Evolutionary conservation across 2,888 invertebrate species (phyloP), one percentile per base, ranked within the genome.

Genomic region (Artemia sinica): DNA sequence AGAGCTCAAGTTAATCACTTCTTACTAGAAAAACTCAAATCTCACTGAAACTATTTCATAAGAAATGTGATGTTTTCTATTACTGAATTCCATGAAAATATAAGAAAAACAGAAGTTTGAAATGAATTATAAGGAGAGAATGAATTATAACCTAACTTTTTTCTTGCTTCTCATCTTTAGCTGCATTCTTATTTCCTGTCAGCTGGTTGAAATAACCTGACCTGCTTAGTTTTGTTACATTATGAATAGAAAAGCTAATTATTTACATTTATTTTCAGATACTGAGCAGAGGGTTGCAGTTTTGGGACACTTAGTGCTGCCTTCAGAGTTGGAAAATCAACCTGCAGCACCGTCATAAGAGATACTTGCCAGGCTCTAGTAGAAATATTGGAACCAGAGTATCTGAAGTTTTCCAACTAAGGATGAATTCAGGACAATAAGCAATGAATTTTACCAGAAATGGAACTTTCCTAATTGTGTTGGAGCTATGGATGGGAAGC

Each of bases 221-320:
- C 13, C 58, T 52, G 58, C 58, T 52, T n/a, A 52, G 18, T 18
- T 52, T n/a, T 13, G 52, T 13, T 13, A 52, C 12, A n/a, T n/a
- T 52, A 52, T n/a, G n/a, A 52, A 52, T 52, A 52, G 52, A n/a
- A 5, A 3, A 6, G 13, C 6, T 52, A 18, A 18, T 18, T 18
- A 18, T 18, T 18, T 18, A 18, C 18, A 18, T 18, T 18, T 18
- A 18, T 18, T 52, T 52, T n/a, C 58, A 52, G 58, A 14, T 52
- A 52, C 14, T 52, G 3, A 14, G 58, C 58, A n/a, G 58, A 52
- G 14, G 58, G 58, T 14, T 52, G 58, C 58, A 52, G 58, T 14
- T 52, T 52, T 52, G 58, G 58, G 58, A 52, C 58, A 52, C 58
- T 52, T 14, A 52, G 58, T 52, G 58, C 58, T 14, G 58, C 58